Conservation (phyloP, 2,113 vertebrate genomes). For the Sinocyclocheilus maitianheensis region DNA sequence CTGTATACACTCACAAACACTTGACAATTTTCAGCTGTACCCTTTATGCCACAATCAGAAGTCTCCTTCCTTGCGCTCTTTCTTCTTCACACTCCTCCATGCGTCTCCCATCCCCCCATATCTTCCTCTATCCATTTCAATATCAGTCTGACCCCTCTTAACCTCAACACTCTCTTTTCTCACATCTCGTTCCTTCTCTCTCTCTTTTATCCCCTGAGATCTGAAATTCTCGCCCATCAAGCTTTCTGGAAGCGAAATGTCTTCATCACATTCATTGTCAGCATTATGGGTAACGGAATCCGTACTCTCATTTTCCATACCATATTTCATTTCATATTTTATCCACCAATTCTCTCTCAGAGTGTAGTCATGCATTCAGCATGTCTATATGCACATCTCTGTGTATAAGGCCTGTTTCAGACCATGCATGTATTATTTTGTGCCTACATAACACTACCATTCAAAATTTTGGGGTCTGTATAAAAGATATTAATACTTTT, state of each 20-base stretch:
- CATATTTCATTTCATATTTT: neutral
- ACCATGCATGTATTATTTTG: neutral
- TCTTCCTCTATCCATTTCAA: conserved; percentile 39
- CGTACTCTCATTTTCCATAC: neutral
- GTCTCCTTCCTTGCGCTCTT: neutral
- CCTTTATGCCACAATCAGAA: neutral
- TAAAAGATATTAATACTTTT: neutral
- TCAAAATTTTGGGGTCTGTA: neutral
- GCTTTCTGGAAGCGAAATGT: conserved; percentile 42
- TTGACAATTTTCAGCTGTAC: neutral
- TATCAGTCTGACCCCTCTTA: conserved; percentile 51
- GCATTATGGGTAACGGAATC: conserved; percentile 52
- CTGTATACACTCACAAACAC: neutral
- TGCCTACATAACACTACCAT: too few relatives aligned
- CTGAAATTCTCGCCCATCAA: conserved; percentile 39
- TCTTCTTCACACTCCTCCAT: neutral
- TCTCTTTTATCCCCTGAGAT: conserved; percentile 30
- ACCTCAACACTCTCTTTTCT: conserved; percentile 12
- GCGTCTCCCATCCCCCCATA: conserved; percentile 7
- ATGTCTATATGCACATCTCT: neutral
- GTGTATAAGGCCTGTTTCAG: neutral
- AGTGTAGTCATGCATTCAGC: neutral
- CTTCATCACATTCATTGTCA: conserved; percentile 37
- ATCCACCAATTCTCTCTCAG: neutral
- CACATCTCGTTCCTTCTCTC: neutral